Evolutionary conservation across 2,113 vertebrate genomes (phyloP), one percentile per base, ranked within the genome.

Genomic region (Menura novaehollandiae): DNA sequence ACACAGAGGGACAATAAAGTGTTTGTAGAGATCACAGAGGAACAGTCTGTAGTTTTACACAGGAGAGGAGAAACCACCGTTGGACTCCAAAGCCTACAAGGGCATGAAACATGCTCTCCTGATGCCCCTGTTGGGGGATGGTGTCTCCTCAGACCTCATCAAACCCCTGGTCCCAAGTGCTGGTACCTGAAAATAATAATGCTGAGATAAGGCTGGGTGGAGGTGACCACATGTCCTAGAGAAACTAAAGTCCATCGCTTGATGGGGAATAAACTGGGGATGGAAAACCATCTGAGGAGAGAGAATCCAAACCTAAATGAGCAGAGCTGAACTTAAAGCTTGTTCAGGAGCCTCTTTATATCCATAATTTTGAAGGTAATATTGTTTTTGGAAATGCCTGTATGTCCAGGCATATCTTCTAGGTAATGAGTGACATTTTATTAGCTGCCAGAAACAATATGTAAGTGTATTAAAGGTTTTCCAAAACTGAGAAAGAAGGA

Each of bases 321-420:
- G 58, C 52, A 84, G 55, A 44, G 39, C 39, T 90, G 67, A 16
- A 13, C 63, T 63, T 86, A 55, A 67, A 6, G 81, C 37, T 30
- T 56, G 39, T 58, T 91, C 79, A 90, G 63, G 17, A 93, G 19
- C 47, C 44, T 94, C 75, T 94, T 91, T 74, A 72, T 55, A 81
- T 21, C 52, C 76, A 64, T 9, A 35, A 8, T 96, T 81, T 91
- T 81, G 91, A 76, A 84, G 68, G 52, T 88, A 96, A 96, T 93
- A 47, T 86, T 97, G 59, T 85, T 73, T 86, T 96, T 94, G 96
- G 83, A 94, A 83, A 85, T 30, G 37, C 30, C 18, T 55, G 88
- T 84, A 78, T 84, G 52, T 21, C 30, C 27, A 91, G 35, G 21
- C 39, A 41, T 66, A 90, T 88, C 75, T 90, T 88, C 79, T 49